A percentile compares a stretch with the other conserved stretches of the same genome.
phyloP scores from a whole-genome alignment of 2,797 vertebrate genomes.

The Pempheris klunzingeri region DNA sequence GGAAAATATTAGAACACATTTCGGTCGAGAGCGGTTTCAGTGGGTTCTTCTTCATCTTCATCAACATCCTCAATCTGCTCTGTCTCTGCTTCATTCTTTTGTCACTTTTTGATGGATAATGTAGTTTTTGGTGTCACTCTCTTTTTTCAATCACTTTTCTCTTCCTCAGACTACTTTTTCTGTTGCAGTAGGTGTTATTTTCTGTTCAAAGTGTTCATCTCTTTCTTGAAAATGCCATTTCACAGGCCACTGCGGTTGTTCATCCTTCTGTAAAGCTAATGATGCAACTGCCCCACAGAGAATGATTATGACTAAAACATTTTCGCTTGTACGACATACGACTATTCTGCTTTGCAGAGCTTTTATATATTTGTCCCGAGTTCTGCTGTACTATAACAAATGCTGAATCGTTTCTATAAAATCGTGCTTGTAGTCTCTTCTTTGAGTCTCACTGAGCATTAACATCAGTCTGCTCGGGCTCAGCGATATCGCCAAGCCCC shows the following conservation, averaged over 20 bases:
- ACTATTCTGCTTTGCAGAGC: not conserved
- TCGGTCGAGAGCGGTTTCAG: not conserved
- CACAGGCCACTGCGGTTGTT: not conserved
- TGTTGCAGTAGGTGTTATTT: not conserved
- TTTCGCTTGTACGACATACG: not conserved
- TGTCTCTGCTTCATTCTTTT: not conserved
- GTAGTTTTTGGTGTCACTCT: not conserved
- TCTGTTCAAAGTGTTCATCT: not conserved
- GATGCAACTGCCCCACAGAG: not conserved
- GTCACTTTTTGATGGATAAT: not conserved
- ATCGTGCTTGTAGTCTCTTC: not conserved
- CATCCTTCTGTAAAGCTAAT: not conserved
- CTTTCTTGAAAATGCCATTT: not conserved
- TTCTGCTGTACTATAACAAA: not conserved
- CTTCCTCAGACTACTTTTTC: not conserved
- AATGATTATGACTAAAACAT: not conserved
- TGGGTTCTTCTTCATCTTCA: too few species aligned
- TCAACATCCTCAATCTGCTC: too few species aligned
- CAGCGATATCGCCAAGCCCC: constrained; percentile 17
- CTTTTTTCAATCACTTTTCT: not conserved
- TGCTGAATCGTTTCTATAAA: not conserved
- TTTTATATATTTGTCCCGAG: too few species aligned
- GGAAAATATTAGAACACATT: not conserved
- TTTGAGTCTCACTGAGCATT: constrained; percentile 9
- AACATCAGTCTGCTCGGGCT: constrained; percentile 19